A percentile compares a stretch with the other conserved stretches of the same genome.
Evolutionary conservation across 2,113 vertebrate species (phyloP).

Genomic region (Nycticebus coucang): DNA sequence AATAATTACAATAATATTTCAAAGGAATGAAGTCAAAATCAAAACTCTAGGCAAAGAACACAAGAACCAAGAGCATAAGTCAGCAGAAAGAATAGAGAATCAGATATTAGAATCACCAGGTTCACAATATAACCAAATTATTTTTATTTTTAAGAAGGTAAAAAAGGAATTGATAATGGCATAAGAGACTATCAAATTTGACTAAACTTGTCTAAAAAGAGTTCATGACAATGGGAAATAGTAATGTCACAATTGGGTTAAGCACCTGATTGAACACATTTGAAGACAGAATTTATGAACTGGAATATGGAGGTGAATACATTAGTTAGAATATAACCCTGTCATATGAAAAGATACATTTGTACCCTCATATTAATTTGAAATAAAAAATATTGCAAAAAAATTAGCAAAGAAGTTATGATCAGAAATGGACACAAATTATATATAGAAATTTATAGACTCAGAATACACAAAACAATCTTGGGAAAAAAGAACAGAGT

Average conservation of each 20-base stretch:
- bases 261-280: background rate
- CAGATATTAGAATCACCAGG: background rate
- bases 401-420: background rate
- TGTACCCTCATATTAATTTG: too few relatives aligned
- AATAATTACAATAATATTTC: background rate
- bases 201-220: background rate
- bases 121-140: background rate
- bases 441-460: background rate
- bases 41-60: background rate
- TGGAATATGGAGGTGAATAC: background rate
- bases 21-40: slow-evolving; percentile 7
- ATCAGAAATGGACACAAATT: background rate
- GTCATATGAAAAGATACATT: background rate
- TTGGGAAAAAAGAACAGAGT: background rate
- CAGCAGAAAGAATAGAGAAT: background rate
- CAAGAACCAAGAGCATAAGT: background rate
- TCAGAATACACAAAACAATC: background rate
- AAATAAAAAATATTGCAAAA: too few relatives aligned
- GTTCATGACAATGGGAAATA: background rate
- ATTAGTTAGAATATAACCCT: background rate
- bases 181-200: background rate
- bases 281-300: background rate
- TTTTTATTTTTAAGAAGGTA: background rate
- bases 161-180: background rate
- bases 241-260: background rate